A percentile compares a stretch with the other conserved stretches of the same genome.
Evolutionary conservation across 2,113 vertebrate genomes (phyloP).

Genomic region (Tragelaphus scriptus): DNA sequence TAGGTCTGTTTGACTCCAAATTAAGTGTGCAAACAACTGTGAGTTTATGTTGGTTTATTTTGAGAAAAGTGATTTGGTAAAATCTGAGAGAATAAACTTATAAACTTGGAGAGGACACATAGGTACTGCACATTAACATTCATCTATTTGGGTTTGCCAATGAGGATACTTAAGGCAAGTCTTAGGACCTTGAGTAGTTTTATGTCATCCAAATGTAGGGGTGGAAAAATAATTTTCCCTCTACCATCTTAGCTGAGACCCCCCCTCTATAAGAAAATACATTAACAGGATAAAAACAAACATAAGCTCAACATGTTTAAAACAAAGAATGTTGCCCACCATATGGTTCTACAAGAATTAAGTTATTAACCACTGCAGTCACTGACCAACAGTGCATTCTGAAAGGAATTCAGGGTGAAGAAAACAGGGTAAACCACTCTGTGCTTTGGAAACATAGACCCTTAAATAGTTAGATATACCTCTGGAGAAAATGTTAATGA

Average conservation of each 20-base stretch:
- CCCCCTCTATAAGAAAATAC: background rate
- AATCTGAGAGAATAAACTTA: background rate
- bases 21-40: background rate
- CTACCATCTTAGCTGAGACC: background rate
- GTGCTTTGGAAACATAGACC: background rate
- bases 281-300: background rate
- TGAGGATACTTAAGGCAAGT: background rate
- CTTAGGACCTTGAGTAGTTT: background rate
- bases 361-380: background rate
- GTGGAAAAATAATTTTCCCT: background rate
- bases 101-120: background rate
- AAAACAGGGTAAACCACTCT: background rate
- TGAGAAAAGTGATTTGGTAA: background rate
- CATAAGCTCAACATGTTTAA: background rate
- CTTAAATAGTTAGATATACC: background rate
- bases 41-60: background rate
- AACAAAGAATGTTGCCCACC: background rate
- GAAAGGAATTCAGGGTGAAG: background rate
- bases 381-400: background rate
- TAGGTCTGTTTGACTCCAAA: background rate
- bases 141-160: background rate
- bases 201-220: background rate
- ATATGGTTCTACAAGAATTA: background rate
- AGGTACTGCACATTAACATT: background rate
- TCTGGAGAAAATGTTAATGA: background rate